A percentile compares a stretch with the other conserved stretches of the same genome.
phyloP scores from a whole-genome alignment of 2,113 vertebrate species.

The Naja naja region DNA sequence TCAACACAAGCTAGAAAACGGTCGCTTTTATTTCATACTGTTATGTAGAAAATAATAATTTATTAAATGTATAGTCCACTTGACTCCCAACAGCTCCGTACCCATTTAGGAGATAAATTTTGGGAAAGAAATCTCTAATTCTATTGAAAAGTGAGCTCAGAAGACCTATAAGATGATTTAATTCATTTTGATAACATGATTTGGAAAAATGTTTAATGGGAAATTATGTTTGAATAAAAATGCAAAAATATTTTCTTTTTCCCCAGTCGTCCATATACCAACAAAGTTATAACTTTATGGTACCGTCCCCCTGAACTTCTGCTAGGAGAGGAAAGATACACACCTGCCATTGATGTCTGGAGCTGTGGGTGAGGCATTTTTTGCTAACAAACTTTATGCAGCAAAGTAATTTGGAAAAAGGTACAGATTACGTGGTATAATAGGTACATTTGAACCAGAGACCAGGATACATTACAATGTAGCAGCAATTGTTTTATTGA shows the following conservation, averaged over 20 bases:
- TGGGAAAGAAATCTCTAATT: neutral
- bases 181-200: neutral
- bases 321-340: conserved; percentile 82
- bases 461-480: neutral
- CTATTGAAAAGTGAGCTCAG: neutral
- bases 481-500: neutral
- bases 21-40: neutral
- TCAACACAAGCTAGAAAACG: neutral
- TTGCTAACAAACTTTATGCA: neutral
- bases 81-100: neutral
- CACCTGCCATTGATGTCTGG: conserved; percentile 84
- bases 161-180: neutral
- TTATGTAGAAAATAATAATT: neutral
- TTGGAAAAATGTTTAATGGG: neutral
- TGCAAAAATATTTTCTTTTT: conserved; percentile 59
- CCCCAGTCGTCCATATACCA: conserved; percentile 81
- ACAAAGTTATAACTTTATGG: conserved; percentile 85
- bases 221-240: neutral
- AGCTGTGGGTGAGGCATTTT: conserved; percentile 80
- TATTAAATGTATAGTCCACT: neutral
- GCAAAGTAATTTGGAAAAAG: neutral
- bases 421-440: neutral
- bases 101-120: neutral
- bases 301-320: conserved; percentile 83
- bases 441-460: neutral